A percentile compares a stretch with the other conserved stretches of the same genome.
These are phyloP conservation scores for Poliocrania exsul DNA, from an alignment of 2,797 vertebrate genomes.

Conservation along the genomic window DNA sequence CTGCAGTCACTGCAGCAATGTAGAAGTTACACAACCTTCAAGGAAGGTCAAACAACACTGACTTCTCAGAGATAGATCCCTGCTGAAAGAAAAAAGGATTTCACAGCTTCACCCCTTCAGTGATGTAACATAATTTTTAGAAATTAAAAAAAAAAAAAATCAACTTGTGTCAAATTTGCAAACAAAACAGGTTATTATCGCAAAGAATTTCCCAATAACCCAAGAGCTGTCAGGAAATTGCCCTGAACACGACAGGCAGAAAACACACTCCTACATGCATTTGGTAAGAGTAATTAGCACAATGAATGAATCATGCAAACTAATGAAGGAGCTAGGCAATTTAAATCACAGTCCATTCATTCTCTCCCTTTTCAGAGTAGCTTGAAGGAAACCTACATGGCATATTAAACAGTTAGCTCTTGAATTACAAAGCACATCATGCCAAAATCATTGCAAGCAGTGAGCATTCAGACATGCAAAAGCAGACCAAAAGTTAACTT, in stretches of 20 bases:
- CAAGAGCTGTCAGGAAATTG: neutral
- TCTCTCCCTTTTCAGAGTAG: neutral
- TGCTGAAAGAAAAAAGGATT: neutral
- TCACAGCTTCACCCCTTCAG: neutral
- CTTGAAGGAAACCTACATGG: neutral
- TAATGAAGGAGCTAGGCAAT: neutral
- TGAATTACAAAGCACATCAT: neutral
- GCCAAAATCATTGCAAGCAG: neutral
- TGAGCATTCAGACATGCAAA: neutral
- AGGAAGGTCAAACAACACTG: neutral
- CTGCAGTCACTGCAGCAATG: neutral
- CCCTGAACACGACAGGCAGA: neutral
- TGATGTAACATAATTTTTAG: neutral
- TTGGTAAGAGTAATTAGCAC: neutral
- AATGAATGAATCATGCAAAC: neutral
- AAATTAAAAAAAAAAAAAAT: neutral
- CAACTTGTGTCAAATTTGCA: neutral
- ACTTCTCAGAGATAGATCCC: neutral
- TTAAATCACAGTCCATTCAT: conserved; percentile 23
- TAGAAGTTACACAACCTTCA: neutral
- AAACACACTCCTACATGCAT: neutral
- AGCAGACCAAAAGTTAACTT: neutral
- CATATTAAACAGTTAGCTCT: conserved; percentile 26
- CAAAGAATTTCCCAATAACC: neutral
- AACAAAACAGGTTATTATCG: neutral